phyloP scores from a whole-genome alignment of 2,797 vertebrate species.

The Staurois parvus region DNA sequence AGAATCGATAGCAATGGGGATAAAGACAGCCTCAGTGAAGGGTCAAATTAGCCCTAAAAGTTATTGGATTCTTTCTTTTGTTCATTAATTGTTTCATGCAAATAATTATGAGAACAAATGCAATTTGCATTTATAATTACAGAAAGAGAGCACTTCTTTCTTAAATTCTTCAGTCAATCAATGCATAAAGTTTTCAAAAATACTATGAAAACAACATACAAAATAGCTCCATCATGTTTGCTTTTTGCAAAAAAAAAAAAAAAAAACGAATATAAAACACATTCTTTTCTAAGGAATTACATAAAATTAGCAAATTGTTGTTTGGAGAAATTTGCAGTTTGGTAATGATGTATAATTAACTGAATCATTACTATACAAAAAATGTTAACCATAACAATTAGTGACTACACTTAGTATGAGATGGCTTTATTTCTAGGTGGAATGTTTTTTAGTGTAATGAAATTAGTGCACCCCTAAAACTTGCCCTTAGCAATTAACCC shows the following conservation, averaged over 20 bases:
- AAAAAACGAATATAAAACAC: neutral
- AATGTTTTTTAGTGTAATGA: too few relatives aligned
- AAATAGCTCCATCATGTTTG: neutral
- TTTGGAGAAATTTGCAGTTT: neutral
- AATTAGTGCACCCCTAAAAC: too few relatives aligned
- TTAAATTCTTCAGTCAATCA: slow-evolving; percentile 23
- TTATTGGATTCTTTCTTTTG: slow-evolving; percentile 34
- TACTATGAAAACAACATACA: neutral
- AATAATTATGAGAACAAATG: slow-evolving; percentile 44
- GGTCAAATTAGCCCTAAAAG: slow-evolving; percentile 40
- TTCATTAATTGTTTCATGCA: slow-evolving; percentile 42
- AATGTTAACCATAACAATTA: too few relatives aligned
- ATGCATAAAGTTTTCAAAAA: slow-evolving; percentile 16
- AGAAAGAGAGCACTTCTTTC: neutral
- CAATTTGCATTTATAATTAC: slow-evolving; percentile 42
- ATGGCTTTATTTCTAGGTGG: too few relatives aligned
- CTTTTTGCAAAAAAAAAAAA: neutral
- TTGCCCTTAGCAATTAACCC: too few relatives aligned
- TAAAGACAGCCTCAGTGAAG: slow-evolving; percentile 33
- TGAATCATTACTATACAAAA: neutral
- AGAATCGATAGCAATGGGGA: slow-evolving; percentile 44
- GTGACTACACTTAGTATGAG: too few relatives aligned
- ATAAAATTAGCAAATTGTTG: neutral
- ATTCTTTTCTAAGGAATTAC: neutral
- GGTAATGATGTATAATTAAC: neutral